Percentiles rank a stretch among this genome's conserved stretches.
Evolutionary conservation across 2,113 vertebrate species (phyloP).

Genomic region (Hydropotes inermis): DNA sequence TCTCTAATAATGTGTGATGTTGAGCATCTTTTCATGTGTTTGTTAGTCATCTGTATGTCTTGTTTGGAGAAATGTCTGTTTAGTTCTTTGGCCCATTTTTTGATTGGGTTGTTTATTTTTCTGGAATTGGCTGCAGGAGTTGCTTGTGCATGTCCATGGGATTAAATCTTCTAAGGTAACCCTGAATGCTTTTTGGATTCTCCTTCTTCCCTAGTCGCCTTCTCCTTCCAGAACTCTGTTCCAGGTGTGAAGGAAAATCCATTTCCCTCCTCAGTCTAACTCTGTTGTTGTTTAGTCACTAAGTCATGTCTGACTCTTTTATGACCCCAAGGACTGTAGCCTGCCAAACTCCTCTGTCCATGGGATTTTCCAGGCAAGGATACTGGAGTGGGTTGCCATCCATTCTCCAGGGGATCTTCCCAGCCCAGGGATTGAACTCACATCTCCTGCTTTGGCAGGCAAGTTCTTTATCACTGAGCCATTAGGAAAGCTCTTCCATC

Average conservation of each 20-base stretch:
- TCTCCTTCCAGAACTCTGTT: neutral
- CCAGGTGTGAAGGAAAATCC: neutral
- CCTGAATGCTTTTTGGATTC: neutral
- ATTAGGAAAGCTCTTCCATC: neutral
- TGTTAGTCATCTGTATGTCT: too few species aligned
- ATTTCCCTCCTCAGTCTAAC: neutral
- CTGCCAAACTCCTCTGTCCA: neutral
- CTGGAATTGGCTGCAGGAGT: too few species aligned
- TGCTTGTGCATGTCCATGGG: neutral
- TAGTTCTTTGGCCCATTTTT: too few species aligned
- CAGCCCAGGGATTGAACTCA: neutral
- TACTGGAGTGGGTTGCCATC: neutral
- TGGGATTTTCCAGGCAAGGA: neutral
- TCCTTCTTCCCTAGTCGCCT: too few species aligned
- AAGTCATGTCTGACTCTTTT: neutral
- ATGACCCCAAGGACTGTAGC: neutral
- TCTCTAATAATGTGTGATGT: too few species aligned
- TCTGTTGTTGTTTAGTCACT: neutral
- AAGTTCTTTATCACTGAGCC: neutral
- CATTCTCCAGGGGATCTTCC: neutral
- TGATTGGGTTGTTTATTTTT: too few species aligned
- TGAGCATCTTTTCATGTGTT: too few species aligned
- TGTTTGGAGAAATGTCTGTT: too few species aligned
- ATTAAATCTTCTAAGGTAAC: neutral
- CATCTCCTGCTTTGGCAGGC: neutral